Base-by-base conservation (phyloP, 2,113 vertebrate species). In the Phaethon lepturus region DNA sequence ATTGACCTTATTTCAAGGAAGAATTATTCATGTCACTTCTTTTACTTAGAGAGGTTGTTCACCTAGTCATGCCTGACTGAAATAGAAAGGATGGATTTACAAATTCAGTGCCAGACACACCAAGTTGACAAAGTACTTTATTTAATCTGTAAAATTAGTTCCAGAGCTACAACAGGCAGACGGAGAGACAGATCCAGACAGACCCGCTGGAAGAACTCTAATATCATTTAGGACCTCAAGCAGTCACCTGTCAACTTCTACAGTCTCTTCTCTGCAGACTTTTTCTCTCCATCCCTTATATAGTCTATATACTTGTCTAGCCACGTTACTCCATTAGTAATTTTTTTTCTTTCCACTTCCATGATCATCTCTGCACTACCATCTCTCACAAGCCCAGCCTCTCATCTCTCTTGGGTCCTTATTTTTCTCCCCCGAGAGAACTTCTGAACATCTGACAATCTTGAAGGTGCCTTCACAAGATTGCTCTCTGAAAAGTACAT, bases 101-200 rank as follows among this genome's bases (percentile, higher is more conserved):
- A 97, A 96, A 90, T 97, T 85, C 95, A 86, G 84, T 84, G 76
- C 88, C 84, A 97, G 95, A 90, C 79, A 93, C 31, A 68, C 24
- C 5, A 17, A 95, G 87, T 94, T 1, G 7, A 91, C 82, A 62
- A 94, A 96, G 94, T 82, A 66, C 84, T 94, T 96, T 81, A 97
- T 96, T 98, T 98, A 96, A 97, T 97, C 95, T 96, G 92, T 79
- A 93, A 93, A 93, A 97, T 96, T 97, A 97, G 86, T 85, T 96
- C 72, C 85, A 72, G 56, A 96, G 67, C 72, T 95, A 74, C 71
- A 94, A 93, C 97, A 97, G 47, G 45, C 52, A 95, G 72, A 97
- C 56, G 47, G 89, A 95, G 77, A 96, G 69, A 58, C 58, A 90
- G 84, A 93, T 90, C 38, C 71, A 91, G 77, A 38, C 79, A 86